These are phyloP conservation scores for Euspilapteryx auroguttella DNA, from an alignment of 2,888 invertebrate genomes.

Conservation along the genomic window DNA sequence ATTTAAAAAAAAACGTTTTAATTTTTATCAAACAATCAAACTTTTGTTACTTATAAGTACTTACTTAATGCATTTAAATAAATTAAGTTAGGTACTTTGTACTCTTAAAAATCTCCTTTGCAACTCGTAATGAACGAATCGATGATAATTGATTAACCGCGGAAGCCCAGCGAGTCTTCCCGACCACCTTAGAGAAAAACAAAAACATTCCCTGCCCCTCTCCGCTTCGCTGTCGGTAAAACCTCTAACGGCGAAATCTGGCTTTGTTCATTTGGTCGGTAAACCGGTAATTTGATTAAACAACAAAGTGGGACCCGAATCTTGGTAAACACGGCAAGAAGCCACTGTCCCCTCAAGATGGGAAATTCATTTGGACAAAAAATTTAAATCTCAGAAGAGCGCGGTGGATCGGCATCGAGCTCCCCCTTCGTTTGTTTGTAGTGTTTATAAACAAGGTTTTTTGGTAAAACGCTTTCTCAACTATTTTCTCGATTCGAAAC, in stretches of 20 bases:
- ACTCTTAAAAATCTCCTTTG: constrained; percentile 16
- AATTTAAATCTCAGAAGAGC: constrained; percentile 27
- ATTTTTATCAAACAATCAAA: too few species aligned
- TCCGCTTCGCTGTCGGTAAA: constrained; percentile 46
- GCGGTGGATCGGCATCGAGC: constrained; percentile 30
- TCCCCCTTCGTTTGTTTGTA: constrained; percentile 15
- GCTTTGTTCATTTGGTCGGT: constrained; percentile 61
- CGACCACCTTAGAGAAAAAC: constrained; percentile 37
- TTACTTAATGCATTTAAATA: too few species aligned
- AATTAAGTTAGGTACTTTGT: too few species aligned
- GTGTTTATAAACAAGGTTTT: constrained; percentile 13
- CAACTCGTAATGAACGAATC: constrained; percentile 50
- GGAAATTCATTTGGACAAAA: constrained; percentile 46
- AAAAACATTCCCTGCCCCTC: constrained; percentile 32
- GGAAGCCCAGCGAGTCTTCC: constrained; percentile 45
- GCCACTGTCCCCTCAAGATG: constrained; percentile 56
- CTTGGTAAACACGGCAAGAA: constrained; percentile 55
- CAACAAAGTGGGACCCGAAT: constrained; percentile 55
- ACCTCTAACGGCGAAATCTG: constrained; percentile 47
- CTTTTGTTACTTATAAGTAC: too few species aligned
- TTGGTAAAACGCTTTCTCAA: too few species aligned
- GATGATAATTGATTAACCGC: constrained; percentile 56
- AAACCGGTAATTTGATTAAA: constrained; percentile 63
- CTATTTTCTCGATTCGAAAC: too few species aligned
- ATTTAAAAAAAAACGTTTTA: too few species aligned